Percentiles rank a stretch among this genome's conserved stretches.
Conservation (phyloP, 2,888 invertebrate genomes). For the Lithosia quadra region DNA sequence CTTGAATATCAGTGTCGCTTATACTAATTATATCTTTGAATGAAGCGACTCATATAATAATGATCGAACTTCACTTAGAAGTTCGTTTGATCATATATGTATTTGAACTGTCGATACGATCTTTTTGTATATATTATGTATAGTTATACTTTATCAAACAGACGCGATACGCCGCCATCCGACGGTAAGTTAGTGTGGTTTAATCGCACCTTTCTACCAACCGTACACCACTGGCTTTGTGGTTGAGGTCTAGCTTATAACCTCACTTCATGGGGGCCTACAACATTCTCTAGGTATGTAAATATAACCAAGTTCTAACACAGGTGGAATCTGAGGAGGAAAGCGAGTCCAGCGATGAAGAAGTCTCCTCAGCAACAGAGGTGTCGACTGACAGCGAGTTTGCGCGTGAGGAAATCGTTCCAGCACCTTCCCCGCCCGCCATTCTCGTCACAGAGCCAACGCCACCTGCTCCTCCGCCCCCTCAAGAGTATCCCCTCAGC, state of each 20-base stretch:
- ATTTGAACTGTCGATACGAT: conserved; percentile 1
- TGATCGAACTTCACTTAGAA: too few species aligned
- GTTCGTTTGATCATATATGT: too few species aligned
- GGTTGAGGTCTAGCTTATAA: conserved; percentile 22
- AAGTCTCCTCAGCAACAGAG: conserved; percentile 95
- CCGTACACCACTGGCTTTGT: conserved; percentile 20
- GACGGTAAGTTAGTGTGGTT: conserved; percentile 78
- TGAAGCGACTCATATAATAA: too few species aligned
- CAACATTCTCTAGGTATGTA: conserved; percentile 16
- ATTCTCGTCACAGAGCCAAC: conserved; percentile 92
- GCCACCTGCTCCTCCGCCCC: conserved; percentile 89
- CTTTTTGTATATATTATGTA: conserved; percentile 47
- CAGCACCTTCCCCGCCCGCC: conserved; percentile 91
- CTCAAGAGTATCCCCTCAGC: conserved; percentile 92
- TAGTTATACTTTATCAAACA: conserved; percentile 22
- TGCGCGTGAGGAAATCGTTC: conserved; percentile 92
- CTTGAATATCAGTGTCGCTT: background rate
- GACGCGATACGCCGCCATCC: conserved; percentile 48
- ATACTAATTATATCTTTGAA: too few species aligned
- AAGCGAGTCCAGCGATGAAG: conserved; percentile 90
- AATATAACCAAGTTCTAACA: conserved; percentile 43
- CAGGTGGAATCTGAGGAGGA: conserved; percentile 84
- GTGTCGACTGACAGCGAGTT: conserved; percentile 97
- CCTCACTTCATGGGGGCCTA: conserved; percentile 22
- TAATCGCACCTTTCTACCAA: conserved; percentile 52